Evolutionary conservation across 2,888 invertebrate genomes (phyloP).

Genomic region (Platerodrilus igneus): DNA sequence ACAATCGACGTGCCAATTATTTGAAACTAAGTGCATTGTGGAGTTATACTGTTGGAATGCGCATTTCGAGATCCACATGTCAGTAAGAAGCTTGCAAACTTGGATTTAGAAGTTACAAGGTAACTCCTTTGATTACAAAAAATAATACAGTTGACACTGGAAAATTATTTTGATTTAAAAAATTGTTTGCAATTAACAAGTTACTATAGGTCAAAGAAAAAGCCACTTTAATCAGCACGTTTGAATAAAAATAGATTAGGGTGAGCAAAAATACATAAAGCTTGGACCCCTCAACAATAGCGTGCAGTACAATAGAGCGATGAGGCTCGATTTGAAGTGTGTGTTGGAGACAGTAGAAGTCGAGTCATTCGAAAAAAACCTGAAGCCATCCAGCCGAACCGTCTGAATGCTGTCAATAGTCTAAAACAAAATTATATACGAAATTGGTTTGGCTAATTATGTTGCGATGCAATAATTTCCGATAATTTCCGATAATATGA

Average conservation of each 20-base stretch:
- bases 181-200: not conserved
- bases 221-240: not conserved
- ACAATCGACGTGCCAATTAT: constrained; percentile 6
- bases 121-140: not conserved
- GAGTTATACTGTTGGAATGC: constrained; percentile 6
- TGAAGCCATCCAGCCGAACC: not conserved
- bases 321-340: constrained; percentile 13
- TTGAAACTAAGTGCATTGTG: constrained; percentile 6
- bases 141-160: too few species aligned
- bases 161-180: too few species aligned
- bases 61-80: constrained; percentile 7
- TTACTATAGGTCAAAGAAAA: not conserved
- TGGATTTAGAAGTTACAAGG: constrained; percentile 2
- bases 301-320: constrained; percentile 11
- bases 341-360: constrained; percentile 7
- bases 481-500: too few species aligned
- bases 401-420: too few species aligned
- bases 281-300: constrained; percentile 5
- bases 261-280: constrained; percentile 1
- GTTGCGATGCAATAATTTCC: too few species aligned
- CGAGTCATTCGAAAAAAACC: not conserved
- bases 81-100: constrained; percentile 6
- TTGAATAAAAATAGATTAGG: not conserved
- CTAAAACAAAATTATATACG: too few species aligned
- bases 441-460: too few species aligned